Evolutionary conservation across 1,140 invertebrate genomes (phyloP), one percentile per base, ranked within the genome.

Genomic region (Drosophila leontia): DNA sequence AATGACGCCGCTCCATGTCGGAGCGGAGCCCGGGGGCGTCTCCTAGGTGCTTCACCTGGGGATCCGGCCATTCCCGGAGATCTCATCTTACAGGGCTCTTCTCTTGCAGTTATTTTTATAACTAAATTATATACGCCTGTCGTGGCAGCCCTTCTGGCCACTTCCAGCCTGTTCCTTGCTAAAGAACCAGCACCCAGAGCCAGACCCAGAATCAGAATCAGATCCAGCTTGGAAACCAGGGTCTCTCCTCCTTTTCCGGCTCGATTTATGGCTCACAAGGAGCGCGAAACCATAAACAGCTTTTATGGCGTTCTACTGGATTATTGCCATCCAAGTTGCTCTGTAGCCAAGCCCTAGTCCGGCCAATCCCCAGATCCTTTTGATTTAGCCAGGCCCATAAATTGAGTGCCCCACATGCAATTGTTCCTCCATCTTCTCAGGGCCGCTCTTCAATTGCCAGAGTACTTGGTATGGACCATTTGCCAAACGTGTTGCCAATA

Each of bases 251-350:
- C 55, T 76, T 74, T 82, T 75, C 70, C 81, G 56, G 63, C 53
- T 64, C 79, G 90, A 91, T 91, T 91, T 91, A 91, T 88, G 84
- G 84, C 58, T 79, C 77, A 91, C 81, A 91, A 90, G 88, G 88
- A 91, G 88, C 88, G 88, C 88, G 90, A 91, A 91, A 85, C 88
- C 84, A 91, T 91, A 91, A 91, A 91, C 88, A 91, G 88, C 88
- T 91, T 91, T 91, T 91, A 91, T 91, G 62, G 84, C 75, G 84
- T 91, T 91, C 88, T 91, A 91, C 88, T 91, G 88, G 83, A 91
- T 91, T 91, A 82, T 91, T 68, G 77, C 65, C 61, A 77, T 32
- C 63, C 56, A 42, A 63, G 68, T 29, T 44, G 34, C 34, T 39
- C 47, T 56, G n/a, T 9, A 29, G 50, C 75, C 47, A 59, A 45